Percentiles rank a stretch among this genome's conserved stretches.
phyloP scores from a whole-genome alignment of 2,797 vertebrate species.

The Pterois miles region DNA sequence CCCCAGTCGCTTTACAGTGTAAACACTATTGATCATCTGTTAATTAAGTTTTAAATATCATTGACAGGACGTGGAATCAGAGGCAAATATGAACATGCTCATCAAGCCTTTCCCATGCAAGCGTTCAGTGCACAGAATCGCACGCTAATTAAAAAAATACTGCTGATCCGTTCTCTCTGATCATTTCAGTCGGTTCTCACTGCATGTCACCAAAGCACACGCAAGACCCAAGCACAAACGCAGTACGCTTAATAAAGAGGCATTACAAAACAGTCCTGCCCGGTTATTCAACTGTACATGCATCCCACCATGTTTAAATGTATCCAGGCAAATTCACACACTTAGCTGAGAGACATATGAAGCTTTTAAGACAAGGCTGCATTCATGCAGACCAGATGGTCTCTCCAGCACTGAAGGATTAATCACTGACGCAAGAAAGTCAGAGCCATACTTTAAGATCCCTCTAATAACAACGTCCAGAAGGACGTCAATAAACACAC shows the following conservation, averaged over 20 bases:
- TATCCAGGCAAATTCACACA: constrained; percentile 34
- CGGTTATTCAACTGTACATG: constrained; percentile 7
- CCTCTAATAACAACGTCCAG: background rate
- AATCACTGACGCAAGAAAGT: constrained; percentile 42
- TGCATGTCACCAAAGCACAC: constrained; percentile 14
- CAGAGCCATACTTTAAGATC: constrained; percentile 16
- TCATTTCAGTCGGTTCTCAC: constrained; percentile 33
- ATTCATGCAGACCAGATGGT: constrained; percentile 47
- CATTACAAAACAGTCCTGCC: constrained; percentile 24
- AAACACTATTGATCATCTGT: constrained; percentile 88
- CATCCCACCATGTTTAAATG: constrained; percentile 12
- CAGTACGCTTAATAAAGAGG: constrained; percentile 3
- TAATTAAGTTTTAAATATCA: constrained; percentile 86
- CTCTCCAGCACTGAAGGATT: constrained; percentile 44
- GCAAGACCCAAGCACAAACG: background rate
- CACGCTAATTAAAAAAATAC: constrained; percentile 62
- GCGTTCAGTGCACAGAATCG: constrained; percentile 53
- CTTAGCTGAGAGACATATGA: constrained; percentile 15
- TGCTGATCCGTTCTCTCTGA: constrained; percentile 43
- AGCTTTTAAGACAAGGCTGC: constrained; percentile 23
- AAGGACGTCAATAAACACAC: background rate
- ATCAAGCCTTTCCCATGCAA: constrained; percentile 57
- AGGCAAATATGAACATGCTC: constrained; percentile 74
- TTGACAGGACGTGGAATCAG: constrained; percentile 72
- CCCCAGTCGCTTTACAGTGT: constrained; percentile 80